Percentiles rank a stretch among this genome's conserved stretches.
phyloP scores from a whole-genome alignment of 2,113 vertebrate genomes.

The Orthochromis malagaraziensis region DNA sequence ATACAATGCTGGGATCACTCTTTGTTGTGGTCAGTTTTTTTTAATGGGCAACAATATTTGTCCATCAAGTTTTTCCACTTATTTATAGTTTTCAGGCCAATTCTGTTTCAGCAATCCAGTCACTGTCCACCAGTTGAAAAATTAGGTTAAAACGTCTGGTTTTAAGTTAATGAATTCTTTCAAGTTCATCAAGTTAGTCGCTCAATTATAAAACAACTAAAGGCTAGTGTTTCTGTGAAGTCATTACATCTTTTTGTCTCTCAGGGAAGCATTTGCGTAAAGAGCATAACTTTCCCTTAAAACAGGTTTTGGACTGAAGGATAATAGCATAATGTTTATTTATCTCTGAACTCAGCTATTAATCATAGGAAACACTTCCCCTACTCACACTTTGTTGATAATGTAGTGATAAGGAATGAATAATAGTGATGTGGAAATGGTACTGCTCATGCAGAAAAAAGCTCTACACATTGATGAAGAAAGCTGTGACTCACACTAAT shows the following conservation, averaged over 20 bases:
- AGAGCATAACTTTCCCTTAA: background rate
- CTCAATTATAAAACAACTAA: background rate
- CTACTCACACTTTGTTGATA: conserved; percentile 22
- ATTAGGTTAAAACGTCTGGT: background rate
- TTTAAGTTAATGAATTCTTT: background rate
- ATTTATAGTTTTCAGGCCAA: background rate
- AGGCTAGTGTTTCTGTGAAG: background rate
- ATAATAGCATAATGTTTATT: conserved; percentile 4
- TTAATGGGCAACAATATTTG: background rate
- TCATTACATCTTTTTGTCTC: background rate
- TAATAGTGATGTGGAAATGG: background rate
- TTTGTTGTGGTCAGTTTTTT: background rate
- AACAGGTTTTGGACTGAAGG: background rate
- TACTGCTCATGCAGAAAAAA: background rate
- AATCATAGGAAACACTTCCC: conserved; percentile 24
- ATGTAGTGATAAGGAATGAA: conserved; percentile 35
- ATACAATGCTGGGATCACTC: background rate
- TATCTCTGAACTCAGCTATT: conserved; percentile 12
- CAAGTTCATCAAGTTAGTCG: background rate
- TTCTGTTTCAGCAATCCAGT: background rate
- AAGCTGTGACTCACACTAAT: conserved; percentile 3
- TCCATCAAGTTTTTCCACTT: background rate
- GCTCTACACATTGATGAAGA: background rate
- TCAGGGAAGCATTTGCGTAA: background rate
- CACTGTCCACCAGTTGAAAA: background rate